Conservation (phyloP, 1,140 invertebrate genomes). For the Drosophila parabipectinata region DNA sequence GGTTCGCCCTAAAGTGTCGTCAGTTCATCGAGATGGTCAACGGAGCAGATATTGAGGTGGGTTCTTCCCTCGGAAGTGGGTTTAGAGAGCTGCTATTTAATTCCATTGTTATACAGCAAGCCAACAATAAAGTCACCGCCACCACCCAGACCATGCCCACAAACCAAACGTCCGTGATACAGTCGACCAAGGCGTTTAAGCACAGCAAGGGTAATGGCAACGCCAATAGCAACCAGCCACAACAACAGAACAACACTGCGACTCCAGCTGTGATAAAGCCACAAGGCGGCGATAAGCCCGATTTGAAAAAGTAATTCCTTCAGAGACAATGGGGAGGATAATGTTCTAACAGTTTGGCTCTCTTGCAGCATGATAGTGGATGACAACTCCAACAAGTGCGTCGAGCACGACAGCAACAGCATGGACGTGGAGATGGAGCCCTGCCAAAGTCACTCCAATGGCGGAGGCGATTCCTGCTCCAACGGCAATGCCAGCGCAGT, state of each 20-base stretch:
- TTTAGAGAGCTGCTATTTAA: neutral
- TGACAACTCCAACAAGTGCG: slow-evolving; percentile 75
- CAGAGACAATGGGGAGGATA: neutral
- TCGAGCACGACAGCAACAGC: slow-evolving; percentile 72
- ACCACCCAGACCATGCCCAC: slow-evolving; percentile 80
- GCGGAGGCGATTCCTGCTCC: slow-evolving; percentile 39
- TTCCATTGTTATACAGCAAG: slow-evolving; percentile 39
- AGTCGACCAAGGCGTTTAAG: slow-evolving; percentile 88
- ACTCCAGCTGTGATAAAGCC: slow-evolving; percentile 85
- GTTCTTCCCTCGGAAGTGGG: neutral
- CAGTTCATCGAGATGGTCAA: slow-evolving; percentile 99
- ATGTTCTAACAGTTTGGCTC: neutral
- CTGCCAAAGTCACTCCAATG: slow-evolving; percentile 79
- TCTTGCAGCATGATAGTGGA: slow-evolving; percentile 62
- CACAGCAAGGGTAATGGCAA: slow-evolving; percentile 82
- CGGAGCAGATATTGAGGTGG: slow-evolving; percentile 89
- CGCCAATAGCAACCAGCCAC: slow-evolving; percentile 44
- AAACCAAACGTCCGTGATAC: slow-evolving; percentile 89
- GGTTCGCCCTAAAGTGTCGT: slow-evolving; percentile 97
- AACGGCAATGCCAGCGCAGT: slow-evolving; percentile 66
- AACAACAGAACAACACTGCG: slow-evolving; percentile 65
- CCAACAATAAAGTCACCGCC: slow-evolving; percentile 73
- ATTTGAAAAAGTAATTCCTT: slow-evolving; percentile 54
- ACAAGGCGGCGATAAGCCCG: slow-evolving; percentile 70
- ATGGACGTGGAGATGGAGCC: slow-evolving; percentile 84